Percentiles rank a stretch among this genome's conserved stretches.
phyloP scores from a whole-genome alignment of 2,113 vertebrate species.

The Pygoscelis antarcticus region DNA sequence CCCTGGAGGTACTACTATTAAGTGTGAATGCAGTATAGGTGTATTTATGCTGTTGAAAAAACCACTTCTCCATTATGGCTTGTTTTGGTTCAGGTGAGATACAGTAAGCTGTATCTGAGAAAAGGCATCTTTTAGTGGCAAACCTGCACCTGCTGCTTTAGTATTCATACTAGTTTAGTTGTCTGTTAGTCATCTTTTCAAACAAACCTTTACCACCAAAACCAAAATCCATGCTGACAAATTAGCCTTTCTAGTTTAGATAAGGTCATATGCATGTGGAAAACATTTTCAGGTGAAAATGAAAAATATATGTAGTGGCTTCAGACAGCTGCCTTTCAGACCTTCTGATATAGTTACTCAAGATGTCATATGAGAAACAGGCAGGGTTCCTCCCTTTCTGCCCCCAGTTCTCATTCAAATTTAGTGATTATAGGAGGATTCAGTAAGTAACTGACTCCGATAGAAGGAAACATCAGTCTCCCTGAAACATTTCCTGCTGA shows the following conservation, averaged over 20 bases:
- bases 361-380: neutral
- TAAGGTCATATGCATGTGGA: neutral
- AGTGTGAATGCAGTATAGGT: neutral
- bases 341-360: neutral
- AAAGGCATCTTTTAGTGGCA: neutral
- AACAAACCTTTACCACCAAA: neutral
- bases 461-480: neutral
- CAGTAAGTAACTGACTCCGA: neutral
- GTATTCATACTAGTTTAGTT: neutral
- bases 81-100: neutral
- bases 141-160: neutral
- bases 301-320: neutral
- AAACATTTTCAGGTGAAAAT: neutral
- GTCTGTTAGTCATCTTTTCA: neutral
- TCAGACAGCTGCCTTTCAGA: neutral
- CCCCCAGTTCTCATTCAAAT: rapidly evolving
- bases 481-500: neutral
- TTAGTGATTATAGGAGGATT: neutral
- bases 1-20: neutral
- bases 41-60: neutral
- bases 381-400: neutral
- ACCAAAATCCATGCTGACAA: neutral
- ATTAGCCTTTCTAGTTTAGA: neutral
- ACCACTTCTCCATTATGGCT: neutral
- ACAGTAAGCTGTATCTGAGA: neutral